Percentiles rank a stretch among this genome's conserved stretches.
These are phyloP conservation scores for Dendrophyllia cribrosa DNA, from an alignment of 64 coral and sea anemone genomes.

Conservation along the genomic window DNA sequence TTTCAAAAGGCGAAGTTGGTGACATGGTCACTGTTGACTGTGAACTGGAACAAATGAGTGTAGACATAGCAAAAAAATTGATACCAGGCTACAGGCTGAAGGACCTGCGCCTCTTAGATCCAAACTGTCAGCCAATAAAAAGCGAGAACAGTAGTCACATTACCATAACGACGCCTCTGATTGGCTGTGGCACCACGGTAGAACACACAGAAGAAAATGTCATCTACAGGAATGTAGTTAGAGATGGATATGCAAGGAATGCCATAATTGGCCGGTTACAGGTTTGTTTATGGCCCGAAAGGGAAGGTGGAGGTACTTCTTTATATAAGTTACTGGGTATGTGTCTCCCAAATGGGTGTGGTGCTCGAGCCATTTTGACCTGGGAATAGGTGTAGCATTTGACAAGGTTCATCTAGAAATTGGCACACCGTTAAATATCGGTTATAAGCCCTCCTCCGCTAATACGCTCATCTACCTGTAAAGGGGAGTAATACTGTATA, in stretches of 20 bases:
- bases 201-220: slow-evolving; percentile 13
- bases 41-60: slow-evolving; percentile 8
- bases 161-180: slow-evolving; percentile 25
- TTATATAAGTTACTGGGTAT: too few relatives aligned
- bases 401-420: too few relatives aligned
- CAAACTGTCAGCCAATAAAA: slow-evolving; percentile 11
- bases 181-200: slow-evolving; percentile 15
- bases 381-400: too few relatives aligned
- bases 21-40: slow-evolving; percentile 9
- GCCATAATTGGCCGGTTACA: slow-evolving; percentile 28
- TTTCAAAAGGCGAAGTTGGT: background rate
- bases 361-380: too few relatives aligned
- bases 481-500: too few relatives aligned
- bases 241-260: slow-evolving; percentile 4
- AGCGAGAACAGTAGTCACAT: slow-evolving; percentile 18
- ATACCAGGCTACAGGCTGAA: slow-evolving; percentile 4
- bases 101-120: background rate
- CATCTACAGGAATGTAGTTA: slow-evolving; percentile 22
- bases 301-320: too few relatives aligned
- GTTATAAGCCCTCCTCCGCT: too few relatives aligned
- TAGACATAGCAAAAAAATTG: background rate
- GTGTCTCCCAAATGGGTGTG: too few relatives aligned
- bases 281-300: background rate
- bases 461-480: too few relatives aligned
- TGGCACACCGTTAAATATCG: too few relatives aligned